A percentile compares a stretch with the other conserved stretches of the same genome.
phyloP scores from a whole-genome alignment of 2,113 vertebrate genomes.

The Paratilapia polleni region DNA sequence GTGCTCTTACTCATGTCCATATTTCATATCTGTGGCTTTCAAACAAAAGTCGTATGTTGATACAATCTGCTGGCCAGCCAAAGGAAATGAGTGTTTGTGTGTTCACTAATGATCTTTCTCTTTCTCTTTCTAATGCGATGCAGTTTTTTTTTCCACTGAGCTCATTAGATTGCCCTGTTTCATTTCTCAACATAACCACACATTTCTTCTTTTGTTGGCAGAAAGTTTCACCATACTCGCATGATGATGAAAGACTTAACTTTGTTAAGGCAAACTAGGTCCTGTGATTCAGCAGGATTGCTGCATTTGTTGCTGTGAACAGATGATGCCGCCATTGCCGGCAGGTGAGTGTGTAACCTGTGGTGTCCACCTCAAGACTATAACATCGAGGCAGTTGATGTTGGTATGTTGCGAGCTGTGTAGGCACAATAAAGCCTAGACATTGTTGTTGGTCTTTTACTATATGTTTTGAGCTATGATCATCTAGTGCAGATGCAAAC shows the following conservation, averaged over 20 bases:
- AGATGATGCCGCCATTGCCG: neutral
- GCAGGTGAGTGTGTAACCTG: too few relatives aligned
- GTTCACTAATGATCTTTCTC: constrained; percentile 69
- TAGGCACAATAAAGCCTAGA: neutral
- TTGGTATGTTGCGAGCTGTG: neutral
- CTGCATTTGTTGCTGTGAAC: neutral
- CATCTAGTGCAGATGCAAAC: neutral
- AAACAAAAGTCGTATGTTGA: constrained; percentile 78
- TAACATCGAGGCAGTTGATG: too few relatives aligned
- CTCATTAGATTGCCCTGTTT: constrained; percentile 53
- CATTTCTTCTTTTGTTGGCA: constrained; percentile 12
- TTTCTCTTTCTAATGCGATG: constrained; percentile 61
- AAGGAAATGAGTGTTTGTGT: constrained; percentile 74
- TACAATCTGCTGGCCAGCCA: constrained; percentile 67
- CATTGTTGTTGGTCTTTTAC: neutral
- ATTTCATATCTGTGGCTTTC: constrained; percentile 76
- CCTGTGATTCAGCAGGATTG: neutral
- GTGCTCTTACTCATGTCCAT: constrained; percentile 69
- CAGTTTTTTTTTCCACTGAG: constrained; percentile 62
- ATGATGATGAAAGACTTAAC: constrained; percentile 17
- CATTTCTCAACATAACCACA: constrained; percentile 47
- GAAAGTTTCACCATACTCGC: constrained; percentile 1
- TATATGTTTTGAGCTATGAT: neutral
- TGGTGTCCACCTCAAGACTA: too few relatives aligned
- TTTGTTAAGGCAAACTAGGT: neutral